Evolutionary conservation across 1,140 invertebrate genomes (phyloP), one percentile per base, ranked within the genome.

Genomic region (Thereuonema tuberculata): DNA sequence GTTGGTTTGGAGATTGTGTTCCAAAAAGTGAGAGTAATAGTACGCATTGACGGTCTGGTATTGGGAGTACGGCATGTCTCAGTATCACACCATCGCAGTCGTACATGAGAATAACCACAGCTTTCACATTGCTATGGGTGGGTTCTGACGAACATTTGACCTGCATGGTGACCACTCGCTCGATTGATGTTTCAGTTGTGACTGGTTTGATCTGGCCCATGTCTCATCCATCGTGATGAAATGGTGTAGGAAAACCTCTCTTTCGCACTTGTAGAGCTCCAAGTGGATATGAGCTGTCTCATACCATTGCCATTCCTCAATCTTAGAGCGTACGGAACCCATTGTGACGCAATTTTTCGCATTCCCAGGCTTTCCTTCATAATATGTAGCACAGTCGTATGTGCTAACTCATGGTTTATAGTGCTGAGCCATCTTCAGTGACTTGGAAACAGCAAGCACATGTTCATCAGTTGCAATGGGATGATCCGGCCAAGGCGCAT

Each of bases 81-180:
- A n/a, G n/a, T n/a, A n/a, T 47, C 28, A 26, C 37, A 26, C 37
- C 23, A 58, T 58, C n/a, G 2, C 56, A 58, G 26, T 58, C 26
- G 25, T 48, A 48, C 43, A 28, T 20, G 25, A 58, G 24, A 58
- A 58, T 58, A 23, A 58, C 24, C 46, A 49, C 48, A 58, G 21
- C 56, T 43, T 49, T 58, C 46, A 48, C 37, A 25, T 48, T 58
- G 46, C 24, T n/a, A n/a, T n/a, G n/a, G n/a, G n/a, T 48, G 56
- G 56, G 46, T 15, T 26, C 49, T 58, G 26, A 48, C 14, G 46
- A 58, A 58, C 1, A 25, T 58, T 48, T 26, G 43, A 28, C 26
- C 46, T 48, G 46, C 23, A 17, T 21, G 28, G 31, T 43, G 28
- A 58, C 56, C 46, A 2, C 25, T 49, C n/a, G 49, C 28, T 24